Conservation (phyloP, 2,797 vertebrate species). For the Enteromius radiatus region DNA sequence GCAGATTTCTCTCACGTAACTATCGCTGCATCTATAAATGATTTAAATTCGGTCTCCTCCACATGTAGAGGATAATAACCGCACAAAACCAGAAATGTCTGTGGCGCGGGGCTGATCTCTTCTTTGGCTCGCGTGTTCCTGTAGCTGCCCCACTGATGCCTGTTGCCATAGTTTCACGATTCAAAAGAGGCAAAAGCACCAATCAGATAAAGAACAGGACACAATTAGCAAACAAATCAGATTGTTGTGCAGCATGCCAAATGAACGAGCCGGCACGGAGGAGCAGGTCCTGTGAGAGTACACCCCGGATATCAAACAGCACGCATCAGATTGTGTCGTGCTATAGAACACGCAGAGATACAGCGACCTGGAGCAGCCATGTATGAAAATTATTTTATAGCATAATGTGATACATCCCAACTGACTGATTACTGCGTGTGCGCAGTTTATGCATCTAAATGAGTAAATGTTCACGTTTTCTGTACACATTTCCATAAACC, state of each 20-base stretch:
- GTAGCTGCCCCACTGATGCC: slow-evolving; percentile 50
- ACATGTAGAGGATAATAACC: not conserved
- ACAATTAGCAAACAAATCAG: slow-evolving; percentile 59
- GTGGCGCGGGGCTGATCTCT: slow-evolving; percentile 34
- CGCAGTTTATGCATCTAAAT: not conserved
- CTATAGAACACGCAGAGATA: slow-evolving; percentile 32
- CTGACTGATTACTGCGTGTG: not conserved
- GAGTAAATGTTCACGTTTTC: not conserved
- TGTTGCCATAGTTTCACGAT: slow-evolving; percentile 74
- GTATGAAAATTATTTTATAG: not conserved
- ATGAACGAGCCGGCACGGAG: slow-evolving; percentile 56
- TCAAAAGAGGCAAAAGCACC: slow-evolving; percentile 59
- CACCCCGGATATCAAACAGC: slow-evolving; percentile 42
- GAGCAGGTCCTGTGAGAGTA: slow-evolving; percentile 54
- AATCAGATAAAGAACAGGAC: slow-evolving; percentile 53
- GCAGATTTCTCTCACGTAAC: not conserved
- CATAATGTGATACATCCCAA: not conserved
- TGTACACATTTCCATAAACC: not conserved
- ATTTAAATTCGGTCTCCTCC: not conserved
- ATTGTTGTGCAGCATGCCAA: slow-evolving; percentile 59
- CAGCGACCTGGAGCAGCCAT: slow-evolving; percentile 33
- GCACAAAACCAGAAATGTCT: slow-evolving; percentile 30
- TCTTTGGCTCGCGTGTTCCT: slow-evolving; percentile 20
- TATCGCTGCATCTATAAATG: not conserved
- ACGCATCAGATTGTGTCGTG: slow-evolving; percentile 7